Evolutionary conservation across 1,140 invertebrate genomes (phyloP).

Genomic region (Euglossa dilemma): DNA sequence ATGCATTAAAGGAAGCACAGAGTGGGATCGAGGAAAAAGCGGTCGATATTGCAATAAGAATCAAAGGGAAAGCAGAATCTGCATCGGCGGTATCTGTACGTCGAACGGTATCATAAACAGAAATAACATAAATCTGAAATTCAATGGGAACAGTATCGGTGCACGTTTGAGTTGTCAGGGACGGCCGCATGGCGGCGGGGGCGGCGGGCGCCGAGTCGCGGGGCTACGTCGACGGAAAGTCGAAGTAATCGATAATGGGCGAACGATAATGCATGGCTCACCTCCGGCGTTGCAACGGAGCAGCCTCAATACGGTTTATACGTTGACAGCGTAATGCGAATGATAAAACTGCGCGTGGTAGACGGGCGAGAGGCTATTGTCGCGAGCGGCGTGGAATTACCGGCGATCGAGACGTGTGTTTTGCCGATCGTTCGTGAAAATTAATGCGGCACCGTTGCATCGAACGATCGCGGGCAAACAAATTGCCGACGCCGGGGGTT

Average conservation of each 20-base stretch:
- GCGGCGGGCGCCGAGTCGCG: neutral
- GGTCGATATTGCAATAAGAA: neutral
- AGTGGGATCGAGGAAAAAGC: neutral
- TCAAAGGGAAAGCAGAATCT: neutral
- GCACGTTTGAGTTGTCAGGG: neutral
- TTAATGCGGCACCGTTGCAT: constrained; percentile 29
- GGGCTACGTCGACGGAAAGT: constrained; percentile 20
- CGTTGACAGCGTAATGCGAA: constrained; percentile 44
- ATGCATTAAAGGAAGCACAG: neutral
- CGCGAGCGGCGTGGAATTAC: constrained; percentile 36
- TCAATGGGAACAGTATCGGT: neutral
- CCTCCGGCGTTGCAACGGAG: constrained; percentile 5
- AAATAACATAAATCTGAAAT: constrained; percentile 9
- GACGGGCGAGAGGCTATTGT: constrained; percentile 5
- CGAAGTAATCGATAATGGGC: constrained; percentile 38
- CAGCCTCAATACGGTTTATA: constrained; percentile 20
- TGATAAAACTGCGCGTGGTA: constrained; percentile 35
- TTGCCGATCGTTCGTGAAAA: constrained; percentile 46
- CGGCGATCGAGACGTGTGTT: constrained; percentile 44
- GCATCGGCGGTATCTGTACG: neutral
- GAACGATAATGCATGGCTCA: constrained; percentile 40
- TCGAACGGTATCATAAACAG: neutral
- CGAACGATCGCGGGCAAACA: constrained; percentile 16
- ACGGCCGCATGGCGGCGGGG: neutral
- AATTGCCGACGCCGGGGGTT: constrained; percentile 23